phyloP scores from a whole-genome alignment of 2,113 vertebrate species.

The Malaclemys terrapin region DNA sequence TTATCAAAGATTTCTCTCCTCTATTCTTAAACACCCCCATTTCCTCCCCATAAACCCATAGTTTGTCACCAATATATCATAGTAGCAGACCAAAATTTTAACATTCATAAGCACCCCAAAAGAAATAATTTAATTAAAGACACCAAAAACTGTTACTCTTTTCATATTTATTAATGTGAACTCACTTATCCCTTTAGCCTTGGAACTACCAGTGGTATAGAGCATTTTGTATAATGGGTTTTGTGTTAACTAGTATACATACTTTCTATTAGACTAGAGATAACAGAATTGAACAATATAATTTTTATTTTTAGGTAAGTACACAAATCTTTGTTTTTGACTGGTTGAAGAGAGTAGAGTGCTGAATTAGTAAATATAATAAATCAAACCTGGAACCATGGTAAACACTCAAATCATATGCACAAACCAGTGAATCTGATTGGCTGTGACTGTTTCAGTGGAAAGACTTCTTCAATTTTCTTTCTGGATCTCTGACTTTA shows the following conservation, averaged over 20 bases:
- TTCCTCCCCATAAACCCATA: background rate
- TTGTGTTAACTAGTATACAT: background rate
- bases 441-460: background rate
- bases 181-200: background rate
- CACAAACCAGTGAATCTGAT: background rate
- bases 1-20: background rate
- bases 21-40: background rate
- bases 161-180: conserved; percentile 1
- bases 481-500: background rate
- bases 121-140: background rate
- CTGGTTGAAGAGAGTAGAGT: background rate
- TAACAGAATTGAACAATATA: conserved; percentile 11
- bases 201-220: conserved; percentile 13
- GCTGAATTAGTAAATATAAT: background rate
- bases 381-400: conserved; percentile 1
- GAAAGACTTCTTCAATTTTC: background rate
- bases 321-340: conserved; percentile 29
- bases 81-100: background rate
- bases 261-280: background rate
- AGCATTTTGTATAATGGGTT: background rate
- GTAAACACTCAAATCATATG: background rate
- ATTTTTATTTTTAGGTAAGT: conserved; percentile 22
- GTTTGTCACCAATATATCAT: background rate
- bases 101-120: background rate
- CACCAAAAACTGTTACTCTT: background rate